These are phyloP conservation scores for Bhutanitis thaidina DNA, from an alignment of 2,888 invertebrate species.

Conservation along the genomic window DNA sequence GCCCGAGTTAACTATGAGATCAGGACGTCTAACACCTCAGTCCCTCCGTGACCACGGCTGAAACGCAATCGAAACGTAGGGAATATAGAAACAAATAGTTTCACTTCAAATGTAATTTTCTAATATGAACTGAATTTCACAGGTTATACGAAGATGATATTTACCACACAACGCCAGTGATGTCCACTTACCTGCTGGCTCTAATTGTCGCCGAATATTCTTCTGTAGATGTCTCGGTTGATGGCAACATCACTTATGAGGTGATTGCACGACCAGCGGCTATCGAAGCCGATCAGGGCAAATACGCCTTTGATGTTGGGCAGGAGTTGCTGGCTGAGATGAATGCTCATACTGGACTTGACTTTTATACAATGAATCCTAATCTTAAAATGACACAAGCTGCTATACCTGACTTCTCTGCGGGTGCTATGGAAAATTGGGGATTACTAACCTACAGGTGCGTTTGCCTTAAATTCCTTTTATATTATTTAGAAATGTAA, in stretches of 20 bases:
- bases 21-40: too few species aligned
- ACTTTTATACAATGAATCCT: slow-evolving; percentile 67
- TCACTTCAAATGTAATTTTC: too few species aligned
- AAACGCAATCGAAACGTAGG: too few species aligned
- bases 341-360: slow-evolving; percentile 77
- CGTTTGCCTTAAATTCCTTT: background rate
- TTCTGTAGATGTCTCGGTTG: slow-evolving; percentile 22
- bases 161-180: slow-evolving; percentile 61
- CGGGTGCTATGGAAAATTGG: slow-evolving; percentile 93
- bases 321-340: slow-evolving; percentile 64
- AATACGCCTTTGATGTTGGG: slow-evolving; percentile 63
- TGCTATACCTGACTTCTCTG: slow-evolving; percentile 87
- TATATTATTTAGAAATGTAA: too few species aligned
- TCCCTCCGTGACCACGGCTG: too few species aligned
- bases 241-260: slow-evolving; percentile 43
- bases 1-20: too few species aligned
- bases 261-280: slow-evolving; percentile 70
- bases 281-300: slow-evolving; percentile 47
- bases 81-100: too few species aligned
- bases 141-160: slow-evolving; percentile 52
- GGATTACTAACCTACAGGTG: slow-evolving; percentile 88
- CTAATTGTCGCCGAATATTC: slow-evolving; percentile 83
- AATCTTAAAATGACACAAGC: slow-evolving; percentile 83
- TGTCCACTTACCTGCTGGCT: slow-evolving; percentile 86
- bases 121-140: slow-evolving; percentile 25